These are phyloP conservation scores for human DNA, from an alignment of 2,113 vertebrate genomes.

Conservation along the genomic window DNA sequence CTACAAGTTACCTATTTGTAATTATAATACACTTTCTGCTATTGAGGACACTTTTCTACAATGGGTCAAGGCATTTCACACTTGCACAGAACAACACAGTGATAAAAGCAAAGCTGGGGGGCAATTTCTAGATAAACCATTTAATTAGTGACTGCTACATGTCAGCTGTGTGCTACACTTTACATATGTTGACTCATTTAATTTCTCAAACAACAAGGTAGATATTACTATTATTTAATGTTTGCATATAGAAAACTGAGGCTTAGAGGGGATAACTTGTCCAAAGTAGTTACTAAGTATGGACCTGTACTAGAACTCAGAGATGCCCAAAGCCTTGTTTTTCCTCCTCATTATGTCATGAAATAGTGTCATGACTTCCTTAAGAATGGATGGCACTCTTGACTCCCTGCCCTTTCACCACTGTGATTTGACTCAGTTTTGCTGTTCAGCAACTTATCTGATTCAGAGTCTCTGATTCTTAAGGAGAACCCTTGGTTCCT, in stretches of 20 bases:
- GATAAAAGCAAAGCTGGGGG: background rate
- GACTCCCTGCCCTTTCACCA: background rate
- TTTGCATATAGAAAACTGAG: background rate
- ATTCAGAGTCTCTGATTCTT: background rate
- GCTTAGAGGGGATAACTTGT: background rate
- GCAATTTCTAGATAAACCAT: background rate
- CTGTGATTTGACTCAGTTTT: background rate
- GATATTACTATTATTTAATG: background rate
- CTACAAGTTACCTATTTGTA: background rate
- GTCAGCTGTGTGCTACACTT: background rate
- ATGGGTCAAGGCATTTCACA: background rate
- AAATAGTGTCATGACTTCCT: background rate
- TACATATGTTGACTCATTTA: background rate
- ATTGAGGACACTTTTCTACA: background rate
- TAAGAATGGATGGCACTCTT: background rate
- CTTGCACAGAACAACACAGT: background rate
- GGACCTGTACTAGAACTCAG: background rate
- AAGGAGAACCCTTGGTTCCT: background rate
- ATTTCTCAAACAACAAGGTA: background rate
- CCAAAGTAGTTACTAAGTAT: background rate
- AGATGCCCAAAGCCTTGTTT: background rate
- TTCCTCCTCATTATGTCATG: background rate
- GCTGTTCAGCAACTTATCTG: background rate
- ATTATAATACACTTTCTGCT: constrained; percentile 39
- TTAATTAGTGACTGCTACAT: background rate